Evolutionary conservation across 2,888 invertebrate species (phyloP).

Genomic region (Tetragnatha montana): DNA sequence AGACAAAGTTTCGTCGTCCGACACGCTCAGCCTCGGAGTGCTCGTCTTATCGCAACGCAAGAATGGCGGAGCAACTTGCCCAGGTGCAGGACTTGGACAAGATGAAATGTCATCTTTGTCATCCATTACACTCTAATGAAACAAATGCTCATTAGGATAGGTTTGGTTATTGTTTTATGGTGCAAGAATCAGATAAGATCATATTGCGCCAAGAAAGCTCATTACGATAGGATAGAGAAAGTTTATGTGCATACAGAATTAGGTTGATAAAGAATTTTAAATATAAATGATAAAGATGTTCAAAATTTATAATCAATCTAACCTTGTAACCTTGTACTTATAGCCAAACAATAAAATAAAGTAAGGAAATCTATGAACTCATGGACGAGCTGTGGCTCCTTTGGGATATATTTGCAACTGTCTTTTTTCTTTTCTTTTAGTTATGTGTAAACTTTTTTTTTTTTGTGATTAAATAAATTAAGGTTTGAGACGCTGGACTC

Average conservation of each 20-base stretch:
- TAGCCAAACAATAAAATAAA: too few relatives aligned
- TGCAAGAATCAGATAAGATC: too few relatives aligned
- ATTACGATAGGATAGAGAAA: background rate
- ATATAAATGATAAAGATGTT: background rate
- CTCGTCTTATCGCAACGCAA: slow-evolving; percentile 72
- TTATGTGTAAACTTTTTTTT: too few relatives aligned
- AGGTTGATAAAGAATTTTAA: background rate
- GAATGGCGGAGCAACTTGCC: slow-evolving; percentile 72
- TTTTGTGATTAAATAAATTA: too few relatives aligned
- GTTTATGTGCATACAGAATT: background rate
- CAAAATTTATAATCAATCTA: background rate
- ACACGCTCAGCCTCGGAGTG: slow-evolving; percentile 73
- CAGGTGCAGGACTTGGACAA: slow-evolving; percentile 73
- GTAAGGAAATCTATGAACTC: too few relatives aligned
- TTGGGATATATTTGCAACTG: too few relatives aligned
- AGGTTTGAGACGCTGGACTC: too few relatives aligned
- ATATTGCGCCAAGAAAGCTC: too few relatives aligned
- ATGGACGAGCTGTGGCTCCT: too few relatives aligned
- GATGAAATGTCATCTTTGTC: slow-evolving; percentile 72
- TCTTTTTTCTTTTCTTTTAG: too few relatives aligned
- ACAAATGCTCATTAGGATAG: background rate
- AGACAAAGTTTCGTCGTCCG: slow-evolving; percentile 73
- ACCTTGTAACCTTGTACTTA: too few relatives aligned
- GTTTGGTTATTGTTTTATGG: too few relatives aligned
- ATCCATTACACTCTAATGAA: slow-evolving; percentile 72